A percentile compares a stretch with the other conserved stretches of the same genome.
These are phyloP conservation scores for Ianthella basta DNA, from an alignment of 37 sponge, comb jelly and placozoan species.

Conservation along the genomic window DNA sequence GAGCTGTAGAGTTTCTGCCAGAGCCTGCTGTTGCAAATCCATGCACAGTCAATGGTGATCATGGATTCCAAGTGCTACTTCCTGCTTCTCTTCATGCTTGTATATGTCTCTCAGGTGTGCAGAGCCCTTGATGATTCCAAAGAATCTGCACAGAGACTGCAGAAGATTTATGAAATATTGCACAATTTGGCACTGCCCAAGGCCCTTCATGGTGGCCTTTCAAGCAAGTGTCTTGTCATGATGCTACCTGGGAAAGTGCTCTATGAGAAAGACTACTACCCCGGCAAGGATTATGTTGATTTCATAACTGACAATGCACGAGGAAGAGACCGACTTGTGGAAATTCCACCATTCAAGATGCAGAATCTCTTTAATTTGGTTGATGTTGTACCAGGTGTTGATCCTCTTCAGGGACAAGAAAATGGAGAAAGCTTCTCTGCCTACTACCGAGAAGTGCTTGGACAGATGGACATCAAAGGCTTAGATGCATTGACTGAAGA, in stretches of 20 bases:
- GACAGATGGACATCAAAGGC: conserved; percentile 34
- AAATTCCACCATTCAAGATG: conserved; percentile 59
- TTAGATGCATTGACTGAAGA: conserved; percentile 9
- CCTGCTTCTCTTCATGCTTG: too few relatives aligned
- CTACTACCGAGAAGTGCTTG: conserved; percentile 36
- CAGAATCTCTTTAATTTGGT: conserved; percentile 64
- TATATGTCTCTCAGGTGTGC: too few relatives aligned
- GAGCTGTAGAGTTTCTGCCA: too few relatives aligned
- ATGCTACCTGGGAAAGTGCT: conserved; percentile 62
- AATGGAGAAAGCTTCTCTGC: conserved; percentile 57
- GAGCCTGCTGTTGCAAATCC: too few relatives aligned
- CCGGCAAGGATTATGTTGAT: conserved; percentile 47
- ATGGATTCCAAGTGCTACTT: too few relatives aligned
- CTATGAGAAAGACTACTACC: conserved; percentile 66
- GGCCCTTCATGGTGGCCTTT: not conserved
- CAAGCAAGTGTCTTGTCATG: conserved; percentile 44
- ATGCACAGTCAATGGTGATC: too few relatives aligned
- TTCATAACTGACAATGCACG: not conserved
- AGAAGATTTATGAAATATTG: conserved; percentile 33
- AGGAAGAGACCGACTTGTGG: not conserved
- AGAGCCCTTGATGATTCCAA: not conserved
- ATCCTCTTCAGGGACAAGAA: conserved; percentile 42
- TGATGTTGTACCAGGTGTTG: conserved; percentile 52
- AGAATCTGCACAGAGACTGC: conserved; percentile 13
- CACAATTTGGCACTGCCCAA: conserved; percentile 34